These are phyloP conservation scores for Hetaerina titia DNA, from an alignment of 2,888 invertebrate species.

Conservation along the genomic window DNA sequence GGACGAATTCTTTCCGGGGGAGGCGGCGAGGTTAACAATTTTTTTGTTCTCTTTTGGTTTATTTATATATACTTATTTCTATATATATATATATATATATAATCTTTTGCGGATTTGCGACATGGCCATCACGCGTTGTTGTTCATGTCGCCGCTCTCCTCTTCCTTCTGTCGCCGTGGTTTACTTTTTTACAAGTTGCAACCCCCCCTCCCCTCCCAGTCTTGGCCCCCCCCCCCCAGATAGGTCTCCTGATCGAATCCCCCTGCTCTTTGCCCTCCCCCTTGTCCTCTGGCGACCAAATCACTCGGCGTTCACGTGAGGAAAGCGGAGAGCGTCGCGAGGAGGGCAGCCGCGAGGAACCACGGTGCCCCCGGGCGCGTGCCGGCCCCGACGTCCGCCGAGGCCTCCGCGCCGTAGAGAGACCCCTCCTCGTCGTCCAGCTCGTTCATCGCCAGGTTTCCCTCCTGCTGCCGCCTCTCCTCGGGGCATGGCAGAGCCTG, in stretches of 20 bases:
- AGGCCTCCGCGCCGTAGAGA: not conserved
- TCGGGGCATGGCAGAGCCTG: constrained; percentile 82
- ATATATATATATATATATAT: constrained; percentile 62
- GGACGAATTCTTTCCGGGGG: not conserved
- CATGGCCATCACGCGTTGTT: constrained; percentile 82
- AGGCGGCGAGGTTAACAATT: not conserved
- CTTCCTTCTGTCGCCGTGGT: not conserved
- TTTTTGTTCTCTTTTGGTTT: constrained; percentile 12
- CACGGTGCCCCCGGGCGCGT: constrained; percentile 71
- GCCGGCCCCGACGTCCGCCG: constrained; percentile 73
- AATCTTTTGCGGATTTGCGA: constrained; percentile 76
- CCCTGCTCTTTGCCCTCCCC: not conserved
- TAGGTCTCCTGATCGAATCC: too few relatives aligned
- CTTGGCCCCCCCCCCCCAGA: not conserved
- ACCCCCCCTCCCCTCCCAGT: not conserved
- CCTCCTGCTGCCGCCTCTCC: constrained; percentile 76
- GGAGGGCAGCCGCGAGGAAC: not conserved
- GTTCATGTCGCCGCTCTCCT: not conserved
- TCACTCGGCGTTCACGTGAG: not conserved
- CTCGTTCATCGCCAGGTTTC: constrained; percentile 80
- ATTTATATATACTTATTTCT: constrained; percentile 43
- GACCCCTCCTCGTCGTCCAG: constrained; percentile 75
- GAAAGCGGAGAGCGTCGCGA: not conserved
- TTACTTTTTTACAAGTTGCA: not conserved
- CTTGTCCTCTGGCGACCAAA: not conserved